phyloP scores from a whole-genome alignment of 1,140 invertebrate genomes.

The Lasioglossum baleicum region DNA sequence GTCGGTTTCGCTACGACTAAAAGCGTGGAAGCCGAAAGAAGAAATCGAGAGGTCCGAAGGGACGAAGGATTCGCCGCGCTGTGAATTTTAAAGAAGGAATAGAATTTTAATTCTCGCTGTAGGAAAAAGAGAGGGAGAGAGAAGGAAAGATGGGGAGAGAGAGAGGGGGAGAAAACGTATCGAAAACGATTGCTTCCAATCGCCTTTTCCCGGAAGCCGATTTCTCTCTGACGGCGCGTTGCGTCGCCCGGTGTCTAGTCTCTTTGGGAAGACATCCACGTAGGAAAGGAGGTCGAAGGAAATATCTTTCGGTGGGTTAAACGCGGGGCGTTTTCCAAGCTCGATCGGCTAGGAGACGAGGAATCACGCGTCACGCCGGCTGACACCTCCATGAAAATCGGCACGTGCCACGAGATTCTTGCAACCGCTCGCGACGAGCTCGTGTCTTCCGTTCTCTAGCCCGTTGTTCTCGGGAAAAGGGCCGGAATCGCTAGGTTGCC shows the following conservation, averaged over 20 bases:
- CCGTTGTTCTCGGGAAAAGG: too few species aligned
- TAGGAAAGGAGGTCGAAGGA: not conserved
- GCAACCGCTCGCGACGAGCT: not conserved
- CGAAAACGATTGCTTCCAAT: constrained; percentile 23
- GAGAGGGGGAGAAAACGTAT: not conserved
- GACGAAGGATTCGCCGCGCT: too few species aligned
- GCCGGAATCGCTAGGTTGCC: too few species aligned
- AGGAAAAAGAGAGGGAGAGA: not conserved
- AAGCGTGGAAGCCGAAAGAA: too few species aligned
- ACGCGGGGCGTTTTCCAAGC: constrained; percentile 14
- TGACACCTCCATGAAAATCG: constrained; percentile 53
- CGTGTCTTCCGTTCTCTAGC: not conserved
- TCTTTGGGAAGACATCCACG: constrained; percentile 22
- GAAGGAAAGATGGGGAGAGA: not conserved
- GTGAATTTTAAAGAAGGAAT: not conserved
- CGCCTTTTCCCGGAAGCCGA: constrained; percentile 29
- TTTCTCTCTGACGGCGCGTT: constrained; percentile 15
- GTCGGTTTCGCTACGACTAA: too few species aligned
- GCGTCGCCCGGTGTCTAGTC: not conserved
- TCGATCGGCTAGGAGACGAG: constrained; percentile 42
- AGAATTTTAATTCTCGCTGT: constrained; percentile 21
- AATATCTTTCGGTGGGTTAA: constrained; percentile 18
- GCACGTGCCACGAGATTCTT: constrained; percentile 52
- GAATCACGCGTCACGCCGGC: constrained; percentile 32
- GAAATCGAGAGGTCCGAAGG: too few species aligned